These are phyloP conservation scores for Apodemus speciosus DNA, from an alignment of 2,113 vertebrate genomes.

Conservation along the genomic window DNA sequence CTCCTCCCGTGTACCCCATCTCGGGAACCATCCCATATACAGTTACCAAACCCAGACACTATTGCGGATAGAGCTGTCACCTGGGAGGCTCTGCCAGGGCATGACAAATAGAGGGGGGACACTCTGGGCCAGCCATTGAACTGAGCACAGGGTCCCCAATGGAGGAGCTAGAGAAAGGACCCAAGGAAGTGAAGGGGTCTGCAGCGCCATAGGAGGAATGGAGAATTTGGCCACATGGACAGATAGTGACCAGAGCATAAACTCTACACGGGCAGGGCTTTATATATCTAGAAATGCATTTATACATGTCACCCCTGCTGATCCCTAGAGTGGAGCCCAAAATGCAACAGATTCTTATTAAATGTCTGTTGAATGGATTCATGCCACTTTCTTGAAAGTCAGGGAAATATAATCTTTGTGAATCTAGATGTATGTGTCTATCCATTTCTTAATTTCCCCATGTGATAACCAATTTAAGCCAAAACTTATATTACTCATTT, in stretches of 20 bases:
- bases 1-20: too few relatives aligned
- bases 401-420: neutral
- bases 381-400: neutral
- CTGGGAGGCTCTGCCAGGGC: too few relatives aligned
- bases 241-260: neutral
- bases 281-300: too few relatives aligned
- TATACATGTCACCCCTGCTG: neutral
- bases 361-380: neutral
- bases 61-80: too few relatives aligned
- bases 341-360: neutral
- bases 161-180: too few relatives aligned
- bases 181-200: too few relatives aligned
- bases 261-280: neutral
- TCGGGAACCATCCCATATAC: too few relatives aligned
- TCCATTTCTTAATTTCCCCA: conserved; percentile 9
- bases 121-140: too few relatives aligned
- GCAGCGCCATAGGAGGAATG: too few relatives aligned
- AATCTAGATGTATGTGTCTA: neutral
- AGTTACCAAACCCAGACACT: too few relatives aligned
- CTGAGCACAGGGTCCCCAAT: too few relatives aligned
- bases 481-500: conserved; percentile 29
- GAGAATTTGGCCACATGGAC: neutral
- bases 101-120: too few relatives aligned
- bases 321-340: neutral
- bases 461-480: neutral